These are phyloP conservation scores for Tetraodon nigroviridis DNA, from an alignment of 2,113 vertebrate genomes.

Conservation along the genomic window DNA sequence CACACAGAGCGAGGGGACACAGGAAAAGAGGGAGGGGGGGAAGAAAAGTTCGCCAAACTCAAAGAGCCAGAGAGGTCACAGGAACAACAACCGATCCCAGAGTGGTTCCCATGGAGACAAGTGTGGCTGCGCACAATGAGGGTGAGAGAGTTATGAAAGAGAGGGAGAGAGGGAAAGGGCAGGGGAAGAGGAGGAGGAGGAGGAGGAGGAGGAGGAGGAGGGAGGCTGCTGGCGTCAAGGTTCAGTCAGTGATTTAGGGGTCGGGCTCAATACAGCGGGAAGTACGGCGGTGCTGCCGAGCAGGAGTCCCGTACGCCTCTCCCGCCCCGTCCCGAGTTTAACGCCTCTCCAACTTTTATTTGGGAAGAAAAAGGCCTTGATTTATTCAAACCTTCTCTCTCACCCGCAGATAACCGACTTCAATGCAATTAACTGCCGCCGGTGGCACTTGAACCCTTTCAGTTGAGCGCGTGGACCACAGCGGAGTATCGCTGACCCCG, in stretches of 20 bases:
- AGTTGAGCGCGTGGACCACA: conserved; percentile 15
- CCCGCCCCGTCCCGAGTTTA: conserved; percentile 26
- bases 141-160: conserved; percentile 64
- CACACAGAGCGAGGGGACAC: conserved; percentile 39
- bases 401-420: conserved; percentile 16
- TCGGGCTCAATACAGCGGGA: conserved; percentile 52
- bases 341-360: conserved; percentile 26
- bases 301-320: conserved; percentile 54
- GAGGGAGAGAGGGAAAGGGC: conserved; percentile 58
- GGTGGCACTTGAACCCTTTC: conserved; percentile 34
- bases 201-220: conserved; percentile 44
- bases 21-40: conserved; percentile 4
- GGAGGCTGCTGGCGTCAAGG: conserved; percentile 62
- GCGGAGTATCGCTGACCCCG: conserved; percentile 13
- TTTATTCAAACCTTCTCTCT: conserved; percentile 2
- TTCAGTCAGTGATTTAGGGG: conserved; percentile 53
- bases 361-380: background rate
- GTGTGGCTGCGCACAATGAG: conserved; percentile 75
- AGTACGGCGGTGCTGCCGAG: conserved; percentile 53
- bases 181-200: conserved; percentile 46
- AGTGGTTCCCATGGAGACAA: conserved; percentile 79
- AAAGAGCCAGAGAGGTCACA: conserved; percentile 75
- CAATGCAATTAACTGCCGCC: conserved; percentile 22
- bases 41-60: conserved; percentile 64
- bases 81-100: conserved; percentile 75